Percentiles rank a stretch among this genome's conserved stretches.
phyloP scores from a whole-genome alignment of 2,113 vertebrate genomes.

The zebrafish (Danio rerio) region GRCz12tu NC_133200.1:14874001-14874500 shows the following conservation, averaged over 20 bases:
- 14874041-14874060: too few relatives aligned
- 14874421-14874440: constrained; percentile 7
- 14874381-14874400: background rate
- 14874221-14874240: constrained; percentile 47
- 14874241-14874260: constrained; percentile 54
- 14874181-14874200: constrained; percentile 41
- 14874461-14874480: background rate
- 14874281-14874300: constrained; percentile 14
- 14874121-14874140: background rate
- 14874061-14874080: background rate
- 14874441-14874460: constrained; percentile 22
- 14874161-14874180: constrained; percentile 38
- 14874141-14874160: constrained; percentile 1
- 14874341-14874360: background rate
- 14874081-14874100: background rate
- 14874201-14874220: constrained; percentile 47
- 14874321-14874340: constrained; percentile 41
- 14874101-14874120: background rate
- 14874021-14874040: too few relatives aligned
- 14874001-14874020: too few relatives aligned
- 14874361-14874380: constrained; percentile 16
- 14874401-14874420: background rate
- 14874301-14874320: constrained; percentile 51
- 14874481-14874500: background rate
- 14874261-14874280: constrained; percentile 37